Evolutionary conservation across 2,113 vertebrate genomes (phyloP).

Genomic region (Progne subis): DNA sequence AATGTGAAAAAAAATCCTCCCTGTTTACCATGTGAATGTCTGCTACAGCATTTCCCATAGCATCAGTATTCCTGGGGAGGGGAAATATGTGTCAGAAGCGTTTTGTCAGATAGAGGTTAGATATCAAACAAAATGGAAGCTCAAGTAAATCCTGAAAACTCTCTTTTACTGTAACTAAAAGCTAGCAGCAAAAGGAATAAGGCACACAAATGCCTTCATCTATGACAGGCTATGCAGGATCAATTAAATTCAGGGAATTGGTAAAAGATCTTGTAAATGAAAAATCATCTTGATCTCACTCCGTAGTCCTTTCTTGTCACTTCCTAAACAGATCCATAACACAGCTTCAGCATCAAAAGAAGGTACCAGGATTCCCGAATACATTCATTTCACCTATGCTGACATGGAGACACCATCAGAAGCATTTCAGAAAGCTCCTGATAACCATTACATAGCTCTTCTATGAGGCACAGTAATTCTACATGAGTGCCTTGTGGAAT

Average conservation of each 20-base stretch:
- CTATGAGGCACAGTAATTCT: background rate
- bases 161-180: background rate
- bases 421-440: background rate
- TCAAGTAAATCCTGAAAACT: background rate
- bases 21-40: background rate
- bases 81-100: background rate
- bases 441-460: background rate
- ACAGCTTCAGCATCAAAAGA: background rate
- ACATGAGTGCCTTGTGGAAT: background rate
- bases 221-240: background rate
- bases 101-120: background rate
- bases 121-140: background rate
- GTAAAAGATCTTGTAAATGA: background rate
- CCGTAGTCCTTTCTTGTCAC: background rate
- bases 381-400: background rate
- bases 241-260: background rate
- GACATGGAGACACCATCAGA: background rate
- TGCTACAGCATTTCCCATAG: background rate
- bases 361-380: background rate
- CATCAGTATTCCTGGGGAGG: background rate
- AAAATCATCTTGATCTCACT: background rate
- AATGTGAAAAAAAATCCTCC: background rate
- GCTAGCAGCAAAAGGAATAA: background rate
- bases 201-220: background rate
- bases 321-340: background rate